Conservation (phyloP, 2,888 invertebrate species). For the Sphecodes monilicornis region DNA sequence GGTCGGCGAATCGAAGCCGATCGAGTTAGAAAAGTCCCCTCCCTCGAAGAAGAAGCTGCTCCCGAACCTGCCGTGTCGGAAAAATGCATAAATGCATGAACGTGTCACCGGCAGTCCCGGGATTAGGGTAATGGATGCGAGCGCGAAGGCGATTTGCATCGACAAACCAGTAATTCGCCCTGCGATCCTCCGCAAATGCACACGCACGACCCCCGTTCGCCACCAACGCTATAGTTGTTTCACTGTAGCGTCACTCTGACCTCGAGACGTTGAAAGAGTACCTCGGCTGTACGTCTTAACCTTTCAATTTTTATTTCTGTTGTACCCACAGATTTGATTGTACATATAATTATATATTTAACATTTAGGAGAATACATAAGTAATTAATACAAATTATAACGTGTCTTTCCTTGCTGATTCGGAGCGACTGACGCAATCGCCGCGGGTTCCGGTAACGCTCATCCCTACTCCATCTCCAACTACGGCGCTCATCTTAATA, state of each 20-base stretch:
- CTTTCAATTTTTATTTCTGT: not conserved
- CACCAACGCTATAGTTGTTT: not conserved
- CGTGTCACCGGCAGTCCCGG: constrained; percentile 1
- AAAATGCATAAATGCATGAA: constrained; percentile 56
- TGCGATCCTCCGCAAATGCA: not conserved
- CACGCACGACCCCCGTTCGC: not conserved
- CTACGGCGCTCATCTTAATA: no score
- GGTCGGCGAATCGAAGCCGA: constrained; percentile 17
- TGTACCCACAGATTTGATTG: no score
- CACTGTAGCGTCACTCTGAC: not conserved
- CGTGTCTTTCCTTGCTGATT: no score
- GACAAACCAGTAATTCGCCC: not conserved
- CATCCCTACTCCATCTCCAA: no score
- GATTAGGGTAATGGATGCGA: constrained; percentile 35
- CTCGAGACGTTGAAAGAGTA: not conserved
- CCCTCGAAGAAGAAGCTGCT: not conserved
- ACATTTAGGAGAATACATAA: no score
- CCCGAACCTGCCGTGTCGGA: not conserved
- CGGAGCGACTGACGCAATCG: no score
- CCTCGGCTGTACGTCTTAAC: not conserved
- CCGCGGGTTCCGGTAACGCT: no score
- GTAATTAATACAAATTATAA: no score
- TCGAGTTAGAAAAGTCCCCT: constrained; percentile 33
- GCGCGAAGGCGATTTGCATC: constrained; percentile 31
- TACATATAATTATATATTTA: no score